These are phyloP conservation scores for Patella pellucida DNA, from an alignment of 2,888 invertebrate genomes.

Conservation along the genomic window DNA sequence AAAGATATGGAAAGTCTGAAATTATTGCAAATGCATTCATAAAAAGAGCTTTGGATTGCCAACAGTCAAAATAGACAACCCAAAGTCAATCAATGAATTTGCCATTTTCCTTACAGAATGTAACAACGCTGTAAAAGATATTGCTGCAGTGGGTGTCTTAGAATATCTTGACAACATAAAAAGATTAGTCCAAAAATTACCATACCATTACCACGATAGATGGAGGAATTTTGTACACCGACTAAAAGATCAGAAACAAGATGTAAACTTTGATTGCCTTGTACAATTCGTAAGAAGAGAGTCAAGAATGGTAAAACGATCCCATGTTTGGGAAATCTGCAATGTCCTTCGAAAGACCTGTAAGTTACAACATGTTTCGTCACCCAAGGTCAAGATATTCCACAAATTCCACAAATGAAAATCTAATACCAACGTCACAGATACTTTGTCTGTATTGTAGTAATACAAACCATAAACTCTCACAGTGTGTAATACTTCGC, in stretches of 20 bases:
- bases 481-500: too few relatives aligned
- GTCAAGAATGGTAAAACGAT: constrained; percentile 26
- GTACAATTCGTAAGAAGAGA: constrained; percentile 23
- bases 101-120: constrained; percentile 19
- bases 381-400: too few relatives aligned
- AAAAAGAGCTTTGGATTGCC: constrained; percentile 27
- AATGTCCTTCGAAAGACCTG: too few relatives aligned
- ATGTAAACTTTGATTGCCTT: constrained; percentile 16
- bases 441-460: too few relatives aligned
- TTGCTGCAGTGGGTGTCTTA: constrained; percentile 7
- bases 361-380: too few relatives aligned
- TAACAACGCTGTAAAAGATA: constrained; percentile 14
- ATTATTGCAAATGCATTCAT: constrained; percentile 13
- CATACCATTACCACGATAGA: constrained; percentile 17
- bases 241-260: neutral
- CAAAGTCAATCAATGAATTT: constrained; percentile 11
- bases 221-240: constrained; percentile 16
- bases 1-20: constrained; percentile 14
- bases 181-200: constrained; percentile 12
- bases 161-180: constrained; percentile 24
- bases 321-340: constrained; percentile 13
- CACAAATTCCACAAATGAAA: too few relatives aligned
- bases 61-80: constrained; percentile 14
- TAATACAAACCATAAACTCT: too few relatives aligned
- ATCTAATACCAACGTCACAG: too few relatives aligned